Percentiles rank a stretch among this genome's conserved stretches.
Evolutionary conservation across 2,888 invertebrate species (phyloP).

Genomic region (Timema cristinae): DNA sequence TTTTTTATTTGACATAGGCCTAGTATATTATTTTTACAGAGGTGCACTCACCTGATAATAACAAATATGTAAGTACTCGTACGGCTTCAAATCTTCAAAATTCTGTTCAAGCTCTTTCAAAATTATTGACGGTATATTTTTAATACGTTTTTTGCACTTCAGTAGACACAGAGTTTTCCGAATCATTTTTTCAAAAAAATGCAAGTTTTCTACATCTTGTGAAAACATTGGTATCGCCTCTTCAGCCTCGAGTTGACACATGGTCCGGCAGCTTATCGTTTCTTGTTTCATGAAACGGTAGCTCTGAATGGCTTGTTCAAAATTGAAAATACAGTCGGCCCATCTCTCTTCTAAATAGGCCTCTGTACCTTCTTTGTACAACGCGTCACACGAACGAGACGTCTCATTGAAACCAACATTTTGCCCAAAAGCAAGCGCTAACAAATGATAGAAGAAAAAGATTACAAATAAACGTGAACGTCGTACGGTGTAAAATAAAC

Average conservation of each 20-base stretch:
- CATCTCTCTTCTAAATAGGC: constrained; percentile 68
- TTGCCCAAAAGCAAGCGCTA: too few species aligned
- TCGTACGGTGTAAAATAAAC: too few species aligned
- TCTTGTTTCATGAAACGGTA: constrained; percentile 51
- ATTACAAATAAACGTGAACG: too few species aligned
- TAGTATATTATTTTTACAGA: too few species aligned
- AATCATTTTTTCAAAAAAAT: constrained; percentile 60
- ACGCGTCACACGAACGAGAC: constrained; percentile 11
- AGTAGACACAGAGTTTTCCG: constrained; percentile 63
- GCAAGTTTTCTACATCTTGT: constrained; percentile 57
- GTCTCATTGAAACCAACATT: too few species aligned
- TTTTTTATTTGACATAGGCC: too few species aligned
- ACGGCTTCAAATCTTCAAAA: constrained; percentile 61
- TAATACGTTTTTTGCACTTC: constrained; percentile 53
- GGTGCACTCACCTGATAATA: constrained; percentile 60
- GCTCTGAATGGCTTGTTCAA: constrained; percentile 60
- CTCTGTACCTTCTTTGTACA: constrained; percentile 50
- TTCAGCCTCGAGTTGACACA: constrained; percentile 54
- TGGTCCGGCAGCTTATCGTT: constrained; percentile 59
- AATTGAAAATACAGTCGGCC: constrained; percentile 62
- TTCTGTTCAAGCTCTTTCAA: constrained; percentile 49
- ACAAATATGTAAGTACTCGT: constrained; percentile 76
- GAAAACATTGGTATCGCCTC: constrained; percentile 46
- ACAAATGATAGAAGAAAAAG: too few species aligned
- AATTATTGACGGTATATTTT: constrained; percentile 36